Base-by-base conservation (phyloP, 35 echinoderm and acorn worm species). In the Ophiothrix spiculata region DNA sequence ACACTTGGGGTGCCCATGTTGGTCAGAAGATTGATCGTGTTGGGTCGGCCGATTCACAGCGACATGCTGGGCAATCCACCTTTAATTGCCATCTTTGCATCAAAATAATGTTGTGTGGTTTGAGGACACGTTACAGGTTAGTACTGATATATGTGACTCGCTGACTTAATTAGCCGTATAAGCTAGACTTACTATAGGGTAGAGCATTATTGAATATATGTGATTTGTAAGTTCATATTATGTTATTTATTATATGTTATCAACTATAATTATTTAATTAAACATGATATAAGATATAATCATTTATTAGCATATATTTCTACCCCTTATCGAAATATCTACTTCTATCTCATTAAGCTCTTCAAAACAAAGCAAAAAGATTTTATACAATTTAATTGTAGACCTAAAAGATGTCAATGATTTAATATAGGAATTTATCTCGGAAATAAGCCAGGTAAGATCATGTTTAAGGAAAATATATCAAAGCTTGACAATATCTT, bases 61-160 rank as follows among this genome's bases (percentile, higher is more conserved):
- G 60, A 12, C 60, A 69, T 69, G 60, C 60, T 69, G 60, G 60
- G 60, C 60, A 69, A 69, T 69, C 60, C 60, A 69, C 60, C 60
- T 69, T 11, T 69, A n/a, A 2, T 21, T 15, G 25, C 60, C 60
- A 69, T 69, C 60, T 69, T 69, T 25, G 17, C 3, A 2, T 69
- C 17, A 69, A 69, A n/a, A 4, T n/a, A 19, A 10, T 49, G 6
- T 49, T 49, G 6, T 25, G 60, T 69, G 60, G 60, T 69, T 10
- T 69, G 60, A 69, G 25, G 60, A 21, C 8, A 54, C 8, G 45
- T 11, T 54, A 8, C 8, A 11, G 8, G 45, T 4, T 15, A 15
- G 23, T 69, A 6, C 3, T 4, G 60, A 69, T 69, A 25, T 49
- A 69, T 69, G 60, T 69, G 60, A 69, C 60, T 69, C 29, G 60